Conservation (phyloP, 2,797 vertebrate species). For the Rousettus madagascariensis region DNA sequence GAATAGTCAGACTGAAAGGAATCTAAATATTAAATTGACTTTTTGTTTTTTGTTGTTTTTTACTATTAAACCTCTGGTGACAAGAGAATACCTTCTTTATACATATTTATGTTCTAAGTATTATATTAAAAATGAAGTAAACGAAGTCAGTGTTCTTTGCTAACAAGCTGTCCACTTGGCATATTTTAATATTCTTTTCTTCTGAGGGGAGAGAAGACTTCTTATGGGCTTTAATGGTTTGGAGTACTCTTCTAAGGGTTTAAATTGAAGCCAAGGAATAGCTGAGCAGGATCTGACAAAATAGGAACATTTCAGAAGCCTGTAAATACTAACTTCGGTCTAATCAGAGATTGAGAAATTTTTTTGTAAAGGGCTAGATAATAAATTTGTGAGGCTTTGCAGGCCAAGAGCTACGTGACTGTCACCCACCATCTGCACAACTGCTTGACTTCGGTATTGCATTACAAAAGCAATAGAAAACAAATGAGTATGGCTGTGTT, state of each 20-base stretch:
- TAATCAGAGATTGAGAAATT: neutral
- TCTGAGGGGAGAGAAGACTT: neutral
- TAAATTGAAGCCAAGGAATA: neutral
- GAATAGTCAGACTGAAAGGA: conserved; percentile 12
- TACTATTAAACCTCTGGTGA: neutral
- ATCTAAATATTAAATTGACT: neutral
- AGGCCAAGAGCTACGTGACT: neutral
- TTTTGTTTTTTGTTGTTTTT: neutral
- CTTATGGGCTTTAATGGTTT: neutral
- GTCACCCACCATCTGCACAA: neutral
- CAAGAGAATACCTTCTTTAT: neutral
- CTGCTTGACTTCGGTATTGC: neutral
- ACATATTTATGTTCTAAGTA: neutral
- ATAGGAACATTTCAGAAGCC: neutral
- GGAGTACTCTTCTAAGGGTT: neutral
- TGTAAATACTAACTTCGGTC: neutral
- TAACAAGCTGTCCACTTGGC: neutral
- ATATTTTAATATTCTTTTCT: neutral
- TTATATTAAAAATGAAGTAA: conserved; percentile 4
- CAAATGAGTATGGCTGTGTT: neutral
- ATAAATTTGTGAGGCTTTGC: neutral
- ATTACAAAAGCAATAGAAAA: neutral
- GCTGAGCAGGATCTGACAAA: neutral
- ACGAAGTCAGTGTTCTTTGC: neutral
- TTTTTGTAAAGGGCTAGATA: neutral